A percentile compares a stretch with the other conserved stretches of the same genome.
These are phyloP conservation scores for Calidris pygmaea DNA, from an alignment of 2,113 vertebrate genomes.

Conservation along the genomic window DNA sequence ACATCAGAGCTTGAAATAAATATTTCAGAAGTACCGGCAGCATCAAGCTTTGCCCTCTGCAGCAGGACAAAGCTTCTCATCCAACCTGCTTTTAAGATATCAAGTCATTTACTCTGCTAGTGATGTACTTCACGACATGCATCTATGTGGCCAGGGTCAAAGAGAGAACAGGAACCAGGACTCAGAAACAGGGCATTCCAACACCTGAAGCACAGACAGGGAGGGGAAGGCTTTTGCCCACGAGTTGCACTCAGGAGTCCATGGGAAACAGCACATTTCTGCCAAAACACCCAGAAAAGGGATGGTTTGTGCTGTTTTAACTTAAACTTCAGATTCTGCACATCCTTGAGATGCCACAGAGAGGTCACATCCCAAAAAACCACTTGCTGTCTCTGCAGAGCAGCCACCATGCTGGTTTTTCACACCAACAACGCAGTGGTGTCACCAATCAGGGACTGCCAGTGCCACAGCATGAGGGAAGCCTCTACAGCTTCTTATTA, in stretches of 20 bases:
- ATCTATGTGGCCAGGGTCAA: accelerated
- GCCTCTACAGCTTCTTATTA: background rate
- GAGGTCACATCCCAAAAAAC: background rate
- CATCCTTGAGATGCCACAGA: accelerated
- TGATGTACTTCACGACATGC: accelerated
- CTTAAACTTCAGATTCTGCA: background rate
- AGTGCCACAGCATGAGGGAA: background rate
- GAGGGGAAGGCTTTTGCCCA: background rate
- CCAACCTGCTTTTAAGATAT: accelerated
- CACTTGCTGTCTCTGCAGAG: too few species aligned
- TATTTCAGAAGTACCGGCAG: background rate
- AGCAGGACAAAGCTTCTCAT: background rate
- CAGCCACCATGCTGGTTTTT: accelerated
- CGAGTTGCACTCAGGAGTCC: background rate
- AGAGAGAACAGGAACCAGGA: background rate
- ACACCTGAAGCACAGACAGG: accelerated
- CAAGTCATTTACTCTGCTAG: background rate
- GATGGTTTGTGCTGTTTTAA: background rate
- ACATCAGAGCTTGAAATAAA: background rate
- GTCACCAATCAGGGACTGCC: accelerated
- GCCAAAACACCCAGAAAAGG: background rate
- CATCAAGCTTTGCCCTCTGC: background rate
- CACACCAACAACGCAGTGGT: accelerated
- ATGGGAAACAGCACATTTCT: accelerated
- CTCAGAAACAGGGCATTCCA: accelerated